phyloP scores from a whole-genome alignment of 37 sponge, comb jelly and placozoan genomes.

The Hexactinellida sp. region DNA sequence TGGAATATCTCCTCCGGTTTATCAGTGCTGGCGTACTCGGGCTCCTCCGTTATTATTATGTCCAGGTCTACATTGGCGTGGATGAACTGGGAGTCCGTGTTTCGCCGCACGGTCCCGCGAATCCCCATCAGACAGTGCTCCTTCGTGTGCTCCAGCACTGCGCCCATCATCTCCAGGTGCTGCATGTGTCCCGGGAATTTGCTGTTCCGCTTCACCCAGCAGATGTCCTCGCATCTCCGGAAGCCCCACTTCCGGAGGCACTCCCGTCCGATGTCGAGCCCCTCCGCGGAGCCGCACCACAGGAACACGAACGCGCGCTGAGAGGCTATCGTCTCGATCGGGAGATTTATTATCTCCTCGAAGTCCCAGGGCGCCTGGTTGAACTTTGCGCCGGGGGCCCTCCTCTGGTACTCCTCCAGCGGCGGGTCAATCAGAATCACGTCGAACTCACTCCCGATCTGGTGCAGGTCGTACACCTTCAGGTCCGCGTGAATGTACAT shows the following conservation, averaged over 20 bases:
- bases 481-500: slow-evolving; percentile 47
- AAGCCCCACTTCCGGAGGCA: slow-evolving; percentile 90
- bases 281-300: slow-evolving; percentile 86
- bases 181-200: slow-evolving; percentile 44
- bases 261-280: slow-evolving; percentile 69
- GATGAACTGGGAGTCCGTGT: slow-evolving; percentile 86
- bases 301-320: slow-evolving; percentile 74
- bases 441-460: slow-evolving; percentile 63
- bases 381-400: slow-evolving; percentile 59
- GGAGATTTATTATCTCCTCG: slow-evolving; percentile 76
- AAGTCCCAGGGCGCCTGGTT: slow-evolving; percentile 62
- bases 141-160: slow-evolving; percentile 69
- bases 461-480: slow-evolving; percentile 34
- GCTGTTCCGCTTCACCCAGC: slow-evolving; percentile 79
- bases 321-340: slow-evolving; percentile 59
- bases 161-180: slow-evolving; percentile 45
- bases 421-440: slow-evolving; percentile 81
- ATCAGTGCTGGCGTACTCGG: slow-evolving; percentile 42
- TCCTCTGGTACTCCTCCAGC: slow-evolving; percentile 81
- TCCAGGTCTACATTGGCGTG: slow-evolving; percentile 95
- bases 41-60: slow-evolving; percentile 85
- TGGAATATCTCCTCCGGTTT: slow-evolving; percentile 92
- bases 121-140: slow-evolving; percentile 95
- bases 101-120: slow-evolving; percentile 79
- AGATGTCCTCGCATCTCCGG: slow-evolving; percentile 86